Conservation (phyloP, 2,797 vertebrate genomes). For the Botia almorhae region DNA sequence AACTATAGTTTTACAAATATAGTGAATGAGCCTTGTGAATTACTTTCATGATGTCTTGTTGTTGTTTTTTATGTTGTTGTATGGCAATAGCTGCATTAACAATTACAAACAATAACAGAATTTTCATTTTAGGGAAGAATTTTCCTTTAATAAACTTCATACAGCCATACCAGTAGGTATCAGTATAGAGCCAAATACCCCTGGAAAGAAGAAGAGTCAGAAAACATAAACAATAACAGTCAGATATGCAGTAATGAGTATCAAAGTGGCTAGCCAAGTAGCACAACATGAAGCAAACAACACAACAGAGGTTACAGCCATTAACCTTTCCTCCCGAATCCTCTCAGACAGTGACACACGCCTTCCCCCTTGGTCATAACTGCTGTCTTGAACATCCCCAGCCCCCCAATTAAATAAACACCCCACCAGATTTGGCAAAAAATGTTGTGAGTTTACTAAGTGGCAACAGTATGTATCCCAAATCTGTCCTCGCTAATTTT, state of each 20-base stretch:
- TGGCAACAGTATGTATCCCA: slow-evolving; percentile 50
- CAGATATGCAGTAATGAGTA: slow-evolving; percentile 62
- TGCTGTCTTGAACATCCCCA: slow-evolving; percentile 52
- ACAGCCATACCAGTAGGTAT: not conserved
- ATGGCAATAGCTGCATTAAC: too few relatives aligned
- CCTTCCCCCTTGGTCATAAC: slow-evolving; percentile 72
- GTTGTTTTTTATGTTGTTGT: too few relatives aligned
- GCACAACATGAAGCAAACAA: slow-evolving; percentile 78
- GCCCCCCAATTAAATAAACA: slow-evolving; percentile 41
- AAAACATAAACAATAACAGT: not conserved
- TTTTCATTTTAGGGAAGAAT: too few relatives aligned
- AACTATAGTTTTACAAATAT: too few relatives aligned
- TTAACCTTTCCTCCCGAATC: slow-evolving; percentile 72
- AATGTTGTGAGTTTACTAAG: slow-evolving; percentile 53
- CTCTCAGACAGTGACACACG: slow-evolving; percentile 83
- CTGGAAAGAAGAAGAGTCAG: not conserved
- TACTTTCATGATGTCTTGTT: too few relatives aligned
- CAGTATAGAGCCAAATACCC: not conserved
- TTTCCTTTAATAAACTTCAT: not conserved
- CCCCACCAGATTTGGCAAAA: slow-evolving; percentile 41
- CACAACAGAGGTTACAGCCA: slow-evolving; percentile 77
- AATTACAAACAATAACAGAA: too few relatives aligned
- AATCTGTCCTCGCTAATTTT: slow-evolving; percentile 84
- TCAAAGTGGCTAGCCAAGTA: slow-evolving; percentile 71
- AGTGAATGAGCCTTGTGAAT: too few relatives aligned